A percentile compares a stretch with the other conserved stretches of the same genome.
phyloP scores from a whole-genome alignment of 1,140 invertebrate genomes.

The Triops longicaudatus region DNA sequence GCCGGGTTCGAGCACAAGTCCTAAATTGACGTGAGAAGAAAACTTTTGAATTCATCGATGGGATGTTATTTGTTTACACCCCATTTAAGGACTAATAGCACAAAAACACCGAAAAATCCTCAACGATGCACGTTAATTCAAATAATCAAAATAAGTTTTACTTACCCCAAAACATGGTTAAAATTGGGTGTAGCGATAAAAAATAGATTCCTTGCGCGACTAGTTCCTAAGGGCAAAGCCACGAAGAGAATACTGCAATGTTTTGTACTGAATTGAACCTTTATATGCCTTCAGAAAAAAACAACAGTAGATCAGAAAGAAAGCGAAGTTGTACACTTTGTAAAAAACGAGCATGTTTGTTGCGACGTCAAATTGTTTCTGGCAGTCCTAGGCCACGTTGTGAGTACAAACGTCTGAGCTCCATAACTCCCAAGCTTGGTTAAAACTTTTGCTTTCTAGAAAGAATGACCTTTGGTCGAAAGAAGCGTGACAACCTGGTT shows the following conservation, averaged over 20 bases:
- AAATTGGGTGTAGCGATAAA: neutral
- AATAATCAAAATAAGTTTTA: neutral
- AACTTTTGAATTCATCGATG: neutral
- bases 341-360: neutral
- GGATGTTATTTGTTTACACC: neutral
- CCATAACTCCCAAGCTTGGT: neutral
- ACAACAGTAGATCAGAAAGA: too few relatives aligned
- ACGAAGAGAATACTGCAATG: neutral
- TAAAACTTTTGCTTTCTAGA: too few relatives aligned
- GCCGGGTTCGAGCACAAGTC: constrained; percentile 69
- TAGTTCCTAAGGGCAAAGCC: neutral
- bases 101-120: neutral
- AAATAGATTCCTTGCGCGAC: neutral
- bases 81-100: neutral
- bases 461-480: neutral
- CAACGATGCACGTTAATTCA: neutral
- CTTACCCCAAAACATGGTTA: constrained; percentile 4
- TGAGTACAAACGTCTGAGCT: neutral
- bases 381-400: neutral
- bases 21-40: constrained; percentile 42
- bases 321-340: neutral
- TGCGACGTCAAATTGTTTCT: neutral
- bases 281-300: neutral
- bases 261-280: neutral
- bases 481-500: neutral